These are phyloP conservation scores for Chaetogeoica ovagalla DNA, from an alignment of 2,888 invertebrate species.

Conservation along the genomic window DNA sequence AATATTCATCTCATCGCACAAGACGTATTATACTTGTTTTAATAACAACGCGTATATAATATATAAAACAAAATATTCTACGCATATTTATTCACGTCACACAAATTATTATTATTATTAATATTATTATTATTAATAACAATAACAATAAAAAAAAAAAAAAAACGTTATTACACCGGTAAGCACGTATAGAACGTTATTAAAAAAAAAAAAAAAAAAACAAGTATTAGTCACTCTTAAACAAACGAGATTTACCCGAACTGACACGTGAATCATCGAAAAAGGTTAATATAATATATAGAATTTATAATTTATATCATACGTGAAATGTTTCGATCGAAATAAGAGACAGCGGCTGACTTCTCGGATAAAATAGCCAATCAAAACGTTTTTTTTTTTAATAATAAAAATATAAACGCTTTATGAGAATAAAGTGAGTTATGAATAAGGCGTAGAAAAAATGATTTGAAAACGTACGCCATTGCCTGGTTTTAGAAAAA, in stretches of 20 bases:
- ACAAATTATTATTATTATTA: constrained; percentile 10
- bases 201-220: neutral
- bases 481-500: too few species aligned
- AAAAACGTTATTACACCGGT: neutral
- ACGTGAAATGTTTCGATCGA: too few species aligned
- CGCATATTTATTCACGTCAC: constrained; percentile 29
- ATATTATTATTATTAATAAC: constrained; percentile 4
- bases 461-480: too few species aligned
- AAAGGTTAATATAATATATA: neutral
- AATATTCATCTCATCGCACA: constrained; percentile 2
- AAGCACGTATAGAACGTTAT: constrained; percentile 4
- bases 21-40: constrained; percentile 1
- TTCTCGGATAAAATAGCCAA: too few species aligned
- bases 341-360: too few species aligned
- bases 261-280: neutral
- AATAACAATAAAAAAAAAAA: neutral
- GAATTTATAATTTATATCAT: neutral
- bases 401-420: too few species aligned
- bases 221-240: constrained; percentile 19
- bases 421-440: too few species aligned
- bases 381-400: too few species aligned
- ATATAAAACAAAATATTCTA: neutral
- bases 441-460: too few species aligned
- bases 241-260: neutral
- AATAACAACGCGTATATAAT: constrained; percentile 12